Evolutionary conservation across 2,888 invertebrate species (phyloP).

Genomic region (Heteromurus nitidus): DNA sequence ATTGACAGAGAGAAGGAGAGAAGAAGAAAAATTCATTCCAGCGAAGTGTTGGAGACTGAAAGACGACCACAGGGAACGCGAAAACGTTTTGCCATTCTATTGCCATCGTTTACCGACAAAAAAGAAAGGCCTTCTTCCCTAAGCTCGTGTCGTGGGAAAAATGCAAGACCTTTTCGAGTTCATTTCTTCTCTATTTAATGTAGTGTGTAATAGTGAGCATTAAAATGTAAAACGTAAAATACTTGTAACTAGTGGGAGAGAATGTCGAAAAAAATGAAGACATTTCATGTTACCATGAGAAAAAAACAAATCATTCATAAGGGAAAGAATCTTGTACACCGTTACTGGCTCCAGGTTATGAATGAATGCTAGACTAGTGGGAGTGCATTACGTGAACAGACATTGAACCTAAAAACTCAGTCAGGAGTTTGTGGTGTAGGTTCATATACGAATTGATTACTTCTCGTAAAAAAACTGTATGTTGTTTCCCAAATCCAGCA

Average conservation of each 20-base stretch:
- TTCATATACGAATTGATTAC: background rate
- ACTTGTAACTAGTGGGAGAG: background rate
- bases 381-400: background rate
- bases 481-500: background rate
- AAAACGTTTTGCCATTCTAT: conserved; percentile 54
- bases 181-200: conserved; percentile 7
- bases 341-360: conserved; percentile 36
- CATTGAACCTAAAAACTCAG: background rate
- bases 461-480: background rate
- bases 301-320: conserved; percentile 6
- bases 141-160: conserved; percentile 43
- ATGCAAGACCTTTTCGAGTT: conserved; percentile 27
- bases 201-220: conserved; percentile 22
- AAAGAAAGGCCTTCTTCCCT: background rate
- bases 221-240: background rate
- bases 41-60: conserved; percentile 58
- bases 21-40: conserved; percentile 30
- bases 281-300: conserved; percentile 10
- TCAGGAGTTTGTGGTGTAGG: background rate
- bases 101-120: conserved; percentile 35
- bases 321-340: conserved; percentile 12
- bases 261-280: background rate
- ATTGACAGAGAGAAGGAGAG: too few relatives aligned
- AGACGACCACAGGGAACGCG: conserved; percentile 50
- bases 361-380: background rate